These are phyloP conservation scores for Disparrhopalites patrizii DNA, from an alignment of 2,888 invertebrate species.

Conservation along the genomic window DNA sequence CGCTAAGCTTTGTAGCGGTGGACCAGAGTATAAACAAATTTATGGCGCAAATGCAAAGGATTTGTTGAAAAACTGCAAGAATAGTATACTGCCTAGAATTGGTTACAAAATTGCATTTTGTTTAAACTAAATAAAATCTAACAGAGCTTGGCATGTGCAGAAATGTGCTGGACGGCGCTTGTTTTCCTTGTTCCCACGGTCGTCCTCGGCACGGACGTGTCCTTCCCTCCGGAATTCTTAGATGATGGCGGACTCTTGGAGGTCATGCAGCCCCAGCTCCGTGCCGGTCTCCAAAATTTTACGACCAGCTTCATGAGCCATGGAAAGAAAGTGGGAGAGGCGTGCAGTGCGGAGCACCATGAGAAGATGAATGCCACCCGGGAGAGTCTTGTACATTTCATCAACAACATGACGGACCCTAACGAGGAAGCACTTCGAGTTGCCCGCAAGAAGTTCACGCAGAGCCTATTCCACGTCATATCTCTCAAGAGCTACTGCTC, in stretches of 20 bases:
- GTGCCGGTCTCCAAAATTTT: neutral
- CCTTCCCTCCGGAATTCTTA: neutral
- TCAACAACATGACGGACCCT: neutral
- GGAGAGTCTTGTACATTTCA: neutral
- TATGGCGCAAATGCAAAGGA: no score
- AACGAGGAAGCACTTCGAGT: neutral
- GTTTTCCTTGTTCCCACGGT: neutral
- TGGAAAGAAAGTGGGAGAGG: neutral
- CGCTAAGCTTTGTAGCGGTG: no score
- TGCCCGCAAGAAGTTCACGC: neutral
- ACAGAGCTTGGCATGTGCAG: no score
- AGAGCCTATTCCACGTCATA: neutral
- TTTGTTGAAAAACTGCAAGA: no score
- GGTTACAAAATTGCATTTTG: no score
- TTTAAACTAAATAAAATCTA: no score
- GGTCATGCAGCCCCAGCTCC: neutral
- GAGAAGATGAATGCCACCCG: neutral
- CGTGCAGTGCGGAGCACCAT: neutral
- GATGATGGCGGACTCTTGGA: neutral
- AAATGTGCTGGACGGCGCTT: no score
- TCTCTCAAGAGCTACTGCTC: neutral
- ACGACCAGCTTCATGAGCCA: neutral
- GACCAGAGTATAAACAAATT: no score
- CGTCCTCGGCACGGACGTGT: neutral
- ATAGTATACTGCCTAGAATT: no score